Conservation (phyloP, 1,140 invertebrate species). For the Plectrocnemia conspersa region DNA sequence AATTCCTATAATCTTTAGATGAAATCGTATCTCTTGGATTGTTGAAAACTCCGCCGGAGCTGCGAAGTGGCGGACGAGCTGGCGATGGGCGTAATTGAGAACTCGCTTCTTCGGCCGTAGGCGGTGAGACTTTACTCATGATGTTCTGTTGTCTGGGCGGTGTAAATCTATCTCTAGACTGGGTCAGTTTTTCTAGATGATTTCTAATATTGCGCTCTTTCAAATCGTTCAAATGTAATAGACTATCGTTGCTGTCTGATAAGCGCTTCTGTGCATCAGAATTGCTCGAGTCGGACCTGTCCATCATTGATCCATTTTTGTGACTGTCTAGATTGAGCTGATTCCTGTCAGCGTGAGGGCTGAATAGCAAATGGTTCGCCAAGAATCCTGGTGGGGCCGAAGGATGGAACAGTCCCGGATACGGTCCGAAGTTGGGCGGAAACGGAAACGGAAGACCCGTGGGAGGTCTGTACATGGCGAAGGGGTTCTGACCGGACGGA, state of each 20-base stretch:
- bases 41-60: conserved; percentile 41
- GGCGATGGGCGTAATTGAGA: conserved; percentile 61
- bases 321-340: conserved; percentile 25
- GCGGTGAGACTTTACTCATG: conserved; percentile 56
- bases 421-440: conserved; percentile 55
- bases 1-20: conserved; percentile 20
- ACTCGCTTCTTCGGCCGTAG: conserved; percentile 60
- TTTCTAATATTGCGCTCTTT: conserved; percentile 26
- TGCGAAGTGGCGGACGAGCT: conserved; percentile 49
- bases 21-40: conserved; percentile 41
- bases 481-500: conserved; percentile 56
- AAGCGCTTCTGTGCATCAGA: conserved; percentile 22
- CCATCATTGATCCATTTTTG: conserved; percentile 18
- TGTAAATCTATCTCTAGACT: conserved; percentile 39
- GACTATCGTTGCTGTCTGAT: conserved; percentile 14
- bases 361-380: conserved; percentile 53
- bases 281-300: conserved; percentile 20
- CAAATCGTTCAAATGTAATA: conserved; percentile 15
- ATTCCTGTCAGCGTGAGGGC: conserved; percentile 44
- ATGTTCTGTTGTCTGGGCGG: conserved; percentile 45
- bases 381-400: conserved; percentile 50
- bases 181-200: conserved; percentile 27
- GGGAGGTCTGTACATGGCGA: conserved; percentile 58
- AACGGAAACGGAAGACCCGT: conserved; percentile 54
- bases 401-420: conserved; percentile 56